Evolutionary conservation across 2,888 invertebrate genomes (phyloP).

Genomic region (Hyles lineata): DNA sequence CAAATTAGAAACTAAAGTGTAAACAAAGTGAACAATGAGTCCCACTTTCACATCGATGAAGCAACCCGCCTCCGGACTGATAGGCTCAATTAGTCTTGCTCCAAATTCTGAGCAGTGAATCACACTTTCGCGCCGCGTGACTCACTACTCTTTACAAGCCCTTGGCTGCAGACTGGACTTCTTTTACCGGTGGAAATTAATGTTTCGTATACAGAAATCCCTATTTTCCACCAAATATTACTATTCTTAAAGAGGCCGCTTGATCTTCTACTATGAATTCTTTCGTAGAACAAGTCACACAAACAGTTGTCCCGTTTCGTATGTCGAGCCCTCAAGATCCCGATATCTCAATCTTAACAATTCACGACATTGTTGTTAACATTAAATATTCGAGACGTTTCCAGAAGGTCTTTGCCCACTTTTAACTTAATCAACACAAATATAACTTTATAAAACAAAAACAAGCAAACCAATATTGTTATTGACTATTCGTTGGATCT

Average conservation of each 20-base stretch:
- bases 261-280: too few species aligned
- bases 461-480: not conserved
- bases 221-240: too few species aligned
- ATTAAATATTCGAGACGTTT: not conserved
- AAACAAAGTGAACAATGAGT: not conserved
- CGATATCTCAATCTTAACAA: too few species aligned
- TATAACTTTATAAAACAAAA: not conserved
- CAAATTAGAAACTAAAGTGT: not conserved
- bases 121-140: slow-evolving; percentile 27
- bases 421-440: not conserved
- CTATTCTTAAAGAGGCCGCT: too few species aligned
- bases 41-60: slow-evolving; percentile 28
- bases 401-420: not conserved
- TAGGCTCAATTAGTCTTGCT: slow-evolving; percentile 24
- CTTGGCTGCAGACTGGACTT: not conserved
- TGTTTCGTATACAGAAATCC: too few species aligned
- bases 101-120: slow-evolving; percentile 12
- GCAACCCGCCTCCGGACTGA: slow-evolving; percentile 18
- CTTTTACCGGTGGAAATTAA: not conserved
- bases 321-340: too few species aligned
- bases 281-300: too few species aligned
- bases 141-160: slow-evolving; percentile 2
- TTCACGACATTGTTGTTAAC: not conserved
- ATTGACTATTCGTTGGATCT: not conserved
- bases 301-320: too few species aligned